Conservation (phyloP, 2,113 vertebrate species). For the Prietella phreatophila region DNA sequence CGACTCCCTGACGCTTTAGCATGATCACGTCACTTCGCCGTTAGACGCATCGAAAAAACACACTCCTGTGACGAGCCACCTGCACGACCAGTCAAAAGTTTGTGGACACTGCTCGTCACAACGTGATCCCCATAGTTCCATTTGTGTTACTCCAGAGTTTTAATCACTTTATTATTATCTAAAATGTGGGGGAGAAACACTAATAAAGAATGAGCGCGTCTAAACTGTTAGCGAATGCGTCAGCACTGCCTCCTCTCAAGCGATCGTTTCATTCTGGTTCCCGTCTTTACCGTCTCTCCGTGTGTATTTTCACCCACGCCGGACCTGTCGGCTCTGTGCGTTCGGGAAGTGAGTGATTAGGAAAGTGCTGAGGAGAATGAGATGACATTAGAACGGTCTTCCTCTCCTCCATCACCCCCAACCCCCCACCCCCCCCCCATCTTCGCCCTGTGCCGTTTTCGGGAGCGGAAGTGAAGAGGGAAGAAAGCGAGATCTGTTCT, state of each 20-base stretch:
- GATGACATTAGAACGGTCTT: neutral
- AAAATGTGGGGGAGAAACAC: too few relatives aligned
- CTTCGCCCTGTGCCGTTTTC: slow-evolving; percentile 12
- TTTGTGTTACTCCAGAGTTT: too few relatives aligned
- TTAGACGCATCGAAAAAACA: neutral
- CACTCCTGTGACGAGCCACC: neutral
- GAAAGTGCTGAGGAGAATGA: slow-evolving; percentile 5
- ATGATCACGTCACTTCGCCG: too few relatives aligned
- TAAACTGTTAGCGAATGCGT: too few relatives aligned
- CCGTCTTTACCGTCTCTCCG: neutral
- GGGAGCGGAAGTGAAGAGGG: slow-evolving; percentile 32
- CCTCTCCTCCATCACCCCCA: neutral
- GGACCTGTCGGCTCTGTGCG: neutral
- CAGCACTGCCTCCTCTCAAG: neutral
- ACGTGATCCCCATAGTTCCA: too few relatives aligned
- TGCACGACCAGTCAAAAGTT: too few relatives aligned
- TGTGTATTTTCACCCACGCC: neutral
- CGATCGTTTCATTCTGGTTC: neutral
- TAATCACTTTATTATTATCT: too few relatives aligned
- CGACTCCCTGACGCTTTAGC: neutral
- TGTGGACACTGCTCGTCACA: too few relatives aligned
- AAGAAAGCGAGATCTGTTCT: slow-evolving; percentile 46
- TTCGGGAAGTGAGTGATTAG: neutral
- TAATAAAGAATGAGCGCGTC: too few relatives aligned
- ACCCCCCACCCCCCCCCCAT: neutral